Conservation (phyloP, 2,797 vertebrate genomes). For the Falco peregrinus region DNA sequence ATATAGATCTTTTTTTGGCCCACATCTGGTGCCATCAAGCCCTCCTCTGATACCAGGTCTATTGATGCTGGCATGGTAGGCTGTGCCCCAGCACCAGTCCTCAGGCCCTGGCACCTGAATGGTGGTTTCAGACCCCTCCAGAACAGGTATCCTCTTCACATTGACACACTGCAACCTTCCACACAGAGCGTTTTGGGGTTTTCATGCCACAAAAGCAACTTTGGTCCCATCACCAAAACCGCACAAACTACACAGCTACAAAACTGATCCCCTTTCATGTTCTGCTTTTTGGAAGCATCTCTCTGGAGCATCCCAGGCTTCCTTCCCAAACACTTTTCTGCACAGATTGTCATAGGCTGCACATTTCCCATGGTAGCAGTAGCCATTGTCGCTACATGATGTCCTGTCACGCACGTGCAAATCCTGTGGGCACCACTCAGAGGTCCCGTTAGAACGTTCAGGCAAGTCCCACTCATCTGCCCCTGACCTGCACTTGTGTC, state of each 20-base stretch:
- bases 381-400: background rate
- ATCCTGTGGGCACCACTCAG: constrained; percentile 6
- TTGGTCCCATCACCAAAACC: rapidly evolving
- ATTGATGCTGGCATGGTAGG: rapidly evolving
- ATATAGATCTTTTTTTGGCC: background rate
- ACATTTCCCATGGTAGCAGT: constrained; percentile 17
- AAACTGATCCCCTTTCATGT: background rate
- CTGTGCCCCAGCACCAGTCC: constrained; percentile 42
- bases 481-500: background rate
- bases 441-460: constrained; percentile 59
- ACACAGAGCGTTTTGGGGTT: background rate
- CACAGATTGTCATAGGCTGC: constrained; percentile 2
- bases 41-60: background rate
- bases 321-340: background rate
- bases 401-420: constrained; percentile 35
- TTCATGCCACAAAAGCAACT: background rate
- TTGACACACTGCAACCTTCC: constrained; percentile 51
- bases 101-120: background rate
- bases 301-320: background rate
- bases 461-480: constrained; percentile 34
- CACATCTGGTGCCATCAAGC: background rate
- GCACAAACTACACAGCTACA: constrained; percentile 59
- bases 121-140: background rate
- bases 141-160: rapidly evolving
- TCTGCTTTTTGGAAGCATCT: constrained; percentile 4